These are phyloP conservation scores for Limanda limanda DNA, from an alignment of 2,113 vertebrate genomes.

Conservation along the genomic window DNA sequence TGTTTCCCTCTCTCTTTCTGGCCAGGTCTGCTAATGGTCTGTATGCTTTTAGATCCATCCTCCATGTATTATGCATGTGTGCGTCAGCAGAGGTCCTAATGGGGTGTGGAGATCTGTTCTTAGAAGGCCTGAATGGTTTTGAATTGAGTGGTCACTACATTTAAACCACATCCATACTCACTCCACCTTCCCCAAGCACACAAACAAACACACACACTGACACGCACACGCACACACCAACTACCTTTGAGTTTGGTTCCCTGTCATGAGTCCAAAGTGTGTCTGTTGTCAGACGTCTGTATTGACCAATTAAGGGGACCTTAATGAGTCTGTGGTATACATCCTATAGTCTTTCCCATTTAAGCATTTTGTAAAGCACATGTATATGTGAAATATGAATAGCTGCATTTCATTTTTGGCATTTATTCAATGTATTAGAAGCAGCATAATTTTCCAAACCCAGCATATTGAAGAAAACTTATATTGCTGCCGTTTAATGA, in stretches of 20 bases:
- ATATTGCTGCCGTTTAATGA: slow-evolving; percentile 47
- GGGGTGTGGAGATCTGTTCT: slow-evolving; percentile 74
- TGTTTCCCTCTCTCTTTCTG: slow-evolving; percentile 23
- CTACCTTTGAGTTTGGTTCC: slow-evolving; percentile 31
- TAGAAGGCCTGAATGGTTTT: slow-evolving; percentile 73
- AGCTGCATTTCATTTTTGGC: slow-evolving; percentile 37
- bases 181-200: not conserved
- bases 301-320: slow-evolving; percentile 1
- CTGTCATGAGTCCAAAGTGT: slow-evolving; percentile 32
- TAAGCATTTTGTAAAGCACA: slow-evolving; percentile 20
- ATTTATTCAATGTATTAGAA: slow-evolving; percentile 16
- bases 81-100: slow-evolving; percentile 78
- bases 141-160: slow-evolving; percentile 71
- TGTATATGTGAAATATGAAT: slow-evolving; percentile 15
- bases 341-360: slow-evolving; percentile 15
- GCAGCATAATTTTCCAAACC: slow-evolving; percentile 21
- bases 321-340: slow-evolving; percentile 34
- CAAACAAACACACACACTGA: slow-evolving; percentile 8
- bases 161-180: slow-evolving; percentile 54
- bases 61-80: slow-evolving; percentile 83
- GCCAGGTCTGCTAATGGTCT: slow-evolving; percentile 73
- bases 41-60: slow-evolving; percentile 77
- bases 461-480: slow-evolving; percentile 34
- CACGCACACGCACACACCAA: not conserved
- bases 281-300: slow-evolving; percentile 29